Conservation (phyloP, 2,797 vertebrate species). For the Aeoliscus strigatus region DNA sequence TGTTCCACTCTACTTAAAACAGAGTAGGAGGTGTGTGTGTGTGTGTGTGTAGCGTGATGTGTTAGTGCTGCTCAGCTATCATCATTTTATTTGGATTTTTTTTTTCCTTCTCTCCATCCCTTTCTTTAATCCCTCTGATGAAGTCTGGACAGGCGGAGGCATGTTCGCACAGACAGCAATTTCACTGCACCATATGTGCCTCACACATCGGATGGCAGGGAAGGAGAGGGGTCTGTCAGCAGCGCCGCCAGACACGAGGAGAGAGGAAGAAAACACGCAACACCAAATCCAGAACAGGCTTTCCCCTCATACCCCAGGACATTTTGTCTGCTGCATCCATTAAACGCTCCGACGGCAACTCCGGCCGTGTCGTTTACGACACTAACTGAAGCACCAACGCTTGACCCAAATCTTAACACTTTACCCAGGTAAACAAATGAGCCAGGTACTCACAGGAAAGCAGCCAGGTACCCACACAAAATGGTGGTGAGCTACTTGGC, state of each 20-base stretch:
- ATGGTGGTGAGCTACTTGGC: slow-evolving; percentile 72
- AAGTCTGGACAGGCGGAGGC: slow-evolving; percentile 99
- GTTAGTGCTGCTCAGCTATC: slow-evolving; percentile 49
- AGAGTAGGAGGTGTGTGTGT: slow-evolving; percentile 35
- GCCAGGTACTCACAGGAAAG: slow-evolving; percentile 66
- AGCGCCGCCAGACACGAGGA: slow-evolving; percentile 84
- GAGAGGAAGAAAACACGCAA: slow-evolving; percentile 63
- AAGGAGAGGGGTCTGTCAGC: slow-evolving; percentile 90
- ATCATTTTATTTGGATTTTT: slow-evolving; percentile 91
- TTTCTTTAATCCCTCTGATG: slow-evolving; percentile 99
- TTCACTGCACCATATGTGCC: slow-evolving; percentile 96
- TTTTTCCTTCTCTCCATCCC: slow-evolving; percentile 55
- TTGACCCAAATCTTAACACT: slow-evolving; percentile 27
- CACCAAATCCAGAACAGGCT: slow-evolving; percentile 60
- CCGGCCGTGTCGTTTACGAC: slow-evolving; percentile 22
- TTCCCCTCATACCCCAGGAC: slow-evolving; percentile 49
- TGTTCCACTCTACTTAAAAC: slow-evolving; percentile 75
- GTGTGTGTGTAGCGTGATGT: not conserved
- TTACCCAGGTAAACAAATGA: slow-evolving; percentile 71
- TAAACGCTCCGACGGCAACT: too few relatives aligned
- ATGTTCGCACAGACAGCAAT: slow-evolving; percentile 98
- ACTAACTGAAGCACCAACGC: slow-evolving; percentile 24
- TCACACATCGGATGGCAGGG: slow-evolving; percentile 88
- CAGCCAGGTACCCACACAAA: slow-evolving; percentile 77
- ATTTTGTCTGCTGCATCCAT: slow-evolving; percentile 39